Conservation (phyloP, 2,113 vertebrate genomes). For the Cephalophus harveyi region DNA sequence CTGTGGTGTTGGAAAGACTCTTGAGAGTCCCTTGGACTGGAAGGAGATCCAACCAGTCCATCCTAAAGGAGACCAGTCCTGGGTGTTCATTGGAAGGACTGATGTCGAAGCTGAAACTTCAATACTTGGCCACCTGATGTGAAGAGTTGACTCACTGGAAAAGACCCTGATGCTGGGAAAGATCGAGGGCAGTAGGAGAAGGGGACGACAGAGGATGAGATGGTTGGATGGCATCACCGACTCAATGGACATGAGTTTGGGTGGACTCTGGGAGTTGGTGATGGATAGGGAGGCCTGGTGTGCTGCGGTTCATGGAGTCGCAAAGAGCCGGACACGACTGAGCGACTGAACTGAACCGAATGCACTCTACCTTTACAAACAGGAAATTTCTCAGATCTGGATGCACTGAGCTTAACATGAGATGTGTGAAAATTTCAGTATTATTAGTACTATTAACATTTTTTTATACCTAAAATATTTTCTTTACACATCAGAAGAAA, state of each 20-base stretch:
- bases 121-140: background rate
- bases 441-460: background rate
- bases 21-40: background rate
- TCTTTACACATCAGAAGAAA: background rate
- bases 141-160: background rate
- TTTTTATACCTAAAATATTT: background rate
- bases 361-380: conserved; percentile 15
- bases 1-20: background rate
- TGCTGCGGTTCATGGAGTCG: background rate
- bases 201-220: background rate
- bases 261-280: background rate
- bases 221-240: accelerated
- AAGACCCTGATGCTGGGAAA: background rate
- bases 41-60: background rate
- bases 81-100: background rate
- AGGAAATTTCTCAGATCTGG: background rate
- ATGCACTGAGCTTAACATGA: background rate
- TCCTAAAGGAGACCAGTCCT: background rate
- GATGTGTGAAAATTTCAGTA: background rate
- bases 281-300: background rate
- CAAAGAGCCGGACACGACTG: background rate
- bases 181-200: background rate
- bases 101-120: background rate
- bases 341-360: background rate
- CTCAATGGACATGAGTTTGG: background rate